A percentile compares a stretch with the other conserved stretches of the same genome.
phyloP scores from a whole-genome alignment of 92 coral and sea anemone species.

The Porites lobata region DNA sequence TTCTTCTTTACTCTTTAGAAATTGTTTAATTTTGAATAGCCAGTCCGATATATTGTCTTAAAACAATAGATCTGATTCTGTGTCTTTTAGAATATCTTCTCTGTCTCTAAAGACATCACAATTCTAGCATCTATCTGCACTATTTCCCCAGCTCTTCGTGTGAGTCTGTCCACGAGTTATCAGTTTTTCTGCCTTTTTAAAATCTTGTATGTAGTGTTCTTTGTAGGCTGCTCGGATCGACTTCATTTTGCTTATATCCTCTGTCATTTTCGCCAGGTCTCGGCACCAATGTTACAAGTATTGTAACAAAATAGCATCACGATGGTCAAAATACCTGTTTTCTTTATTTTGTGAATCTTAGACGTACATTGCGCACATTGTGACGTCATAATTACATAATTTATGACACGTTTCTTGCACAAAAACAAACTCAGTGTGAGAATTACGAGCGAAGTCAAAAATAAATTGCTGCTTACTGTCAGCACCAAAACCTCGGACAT shows the following conservation, averaged over 20 bases:
- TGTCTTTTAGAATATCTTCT: constrained; percentile 42
- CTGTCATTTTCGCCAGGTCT: background rate
- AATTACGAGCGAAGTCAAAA: too few species aligned
- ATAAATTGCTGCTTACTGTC: too few species aligned
- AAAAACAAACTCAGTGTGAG: too few species aligned
- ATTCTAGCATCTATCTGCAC: constrained; percentile 51
- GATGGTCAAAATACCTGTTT: too few species aligned
- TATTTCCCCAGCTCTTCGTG: constrained; percentile 40
- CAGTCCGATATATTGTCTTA: constrained; percentile 35
- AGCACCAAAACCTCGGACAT: background rate
- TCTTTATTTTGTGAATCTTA: too few species aligned
- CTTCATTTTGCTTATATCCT: background rate
- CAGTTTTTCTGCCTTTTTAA: constrained; percentile 36
- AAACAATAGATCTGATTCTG: constrained; percentile 47
- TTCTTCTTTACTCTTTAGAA: constrained; percentile 42
- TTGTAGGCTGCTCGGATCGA: constrained; percentile 40
- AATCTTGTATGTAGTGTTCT: constrained; percentile 35
- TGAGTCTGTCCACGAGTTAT: constrained; percentile 31
- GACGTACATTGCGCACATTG: too few species aligned
- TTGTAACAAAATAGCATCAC: background rate
- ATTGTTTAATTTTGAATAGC: constrained; percentile 33
- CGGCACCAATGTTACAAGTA: constrained; percentile 14
- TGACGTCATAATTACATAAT: too few species aligned
- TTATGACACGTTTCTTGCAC: background rate
- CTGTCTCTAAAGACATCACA: constrained; percentile 27